Percentiles rank a stretch among this genome's conserved stretches.
These are phyloP conservation scores for Pantala flavescens DNA, from an alignment of 1,140 invertebrate species.

Conservation along the genomic window DNA sequence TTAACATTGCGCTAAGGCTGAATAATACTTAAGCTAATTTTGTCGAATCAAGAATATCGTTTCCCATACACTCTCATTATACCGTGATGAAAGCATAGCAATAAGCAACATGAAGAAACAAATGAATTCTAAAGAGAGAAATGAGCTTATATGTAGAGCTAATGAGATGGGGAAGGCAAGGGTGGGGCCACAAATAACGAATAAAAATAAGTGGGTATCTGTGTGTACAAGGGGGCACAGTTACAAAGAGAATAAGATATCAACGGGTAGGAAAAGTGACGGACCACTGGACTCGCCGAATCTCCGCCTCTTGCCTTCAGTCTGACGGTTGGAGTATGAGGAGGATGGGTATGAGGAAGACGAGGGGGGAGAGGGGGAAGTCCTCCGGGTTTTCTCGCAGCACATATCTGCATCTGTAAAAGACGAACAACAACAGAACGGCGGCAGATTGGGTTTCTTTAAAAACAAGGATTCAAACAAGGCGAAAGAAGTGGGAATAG, in stretches of 20 bases:
- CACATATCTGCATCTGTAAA: slow-evolving; percentile 81
- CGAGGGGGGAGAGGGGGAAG: background rate
- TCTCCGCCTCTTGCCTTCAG: background rate
- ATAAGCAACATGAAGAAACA: too few species aligned
- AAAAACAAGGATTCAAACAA: slow-evolving; percentile 9
- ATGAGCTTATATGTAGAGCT: too few species aligned
- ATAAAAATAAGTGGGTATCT: too few species aligned
- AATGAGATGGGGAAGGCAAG: background rate
- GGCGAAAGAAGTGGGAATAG: background rate
- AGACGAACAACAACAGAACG: slow-evolving; percentile 26
- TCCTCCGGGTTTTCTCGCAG: slow-evolving; percentile 44
- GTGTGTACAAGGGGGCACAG: too few species aligned
- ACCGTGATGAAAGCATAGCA: too few species aligned
- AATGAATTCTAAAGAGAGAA: too few species aligned
- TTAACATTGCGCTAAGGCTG: too few species aligned
- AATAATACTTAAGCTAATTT: too few species aligned
- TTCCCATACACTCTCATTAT: too few species aligned
- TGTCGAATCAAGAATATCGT: too few species aligned
- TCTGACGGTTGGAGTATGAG: background rate
- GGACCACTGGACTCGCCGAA: slow-evolving; percentile 17
- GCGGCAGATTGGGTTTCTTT: background rate
- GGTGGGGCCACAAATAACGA: background rate
- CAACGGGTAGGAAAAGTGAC: slow-evolving; percentile 13
- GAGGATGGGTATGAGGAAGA: background rate
- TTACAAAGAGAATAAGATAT: too few species aligned